A percentile compares a stretch with the other conserved stretches of the same genome.
These are phyloP conservation scores for Petrosia ficiformis DNA, from an alignment of 37 sponge, comb jelly and placozoan genomes.

Conservation along the genomic window DNA sequence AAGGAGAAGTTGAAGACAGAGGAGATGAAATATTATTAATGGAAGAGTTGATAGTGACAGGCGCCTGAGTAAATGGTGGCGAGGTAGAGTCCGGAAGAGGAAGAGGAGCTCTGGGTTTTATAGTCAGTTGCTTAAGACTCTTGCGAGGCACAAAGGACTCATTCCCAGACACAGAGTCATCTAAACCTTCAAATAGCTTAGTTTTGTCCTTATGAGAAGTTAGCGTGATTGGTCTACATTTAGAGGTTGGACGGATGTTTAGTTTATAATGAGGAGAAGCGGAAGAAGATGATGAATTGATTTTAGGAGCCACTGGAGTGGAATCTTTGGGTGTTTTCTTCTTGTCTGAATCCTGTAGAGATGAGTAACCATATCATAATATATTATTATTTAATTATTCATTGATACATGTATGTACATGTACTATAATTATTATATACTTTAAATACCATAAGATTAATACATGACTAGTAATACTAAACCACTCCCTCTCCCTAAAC, in stretches of 20 bases:
- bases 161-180: constrained; percentile 21
- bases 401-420: too few species aligned
- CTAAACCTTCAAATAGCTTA: constrained; percentile 67
- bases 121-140: constrained; percentile 69
- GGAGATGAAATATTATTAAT: neutral
- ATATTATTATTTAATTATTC: neutral
- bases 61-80: neutral
- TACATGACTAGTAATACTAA: too few species aligned
- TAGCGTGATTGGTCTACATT: constrained; percentile 44
- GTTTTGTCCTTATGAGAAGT: constrained; percentile 28
- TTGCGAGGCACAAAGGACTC: constrained; percentile 69
- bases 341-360: constrained; percentile 50
- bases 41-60: neutral
- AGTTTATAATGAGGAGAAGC: constrained; percentile 73
- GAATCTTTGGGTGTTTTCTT: constrained; percentile 17
- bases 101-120: constrained; percentile 32
- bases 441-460: too few species aligned
- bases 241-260: constrained; percentile 39
- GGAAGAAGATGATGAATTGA: constrained; percentile 7
- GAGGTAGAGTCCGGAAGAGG: constrained; percentile 7
- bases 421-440: too few species aligned
- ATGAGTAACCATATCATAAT: neutral
- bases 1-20: neutral
- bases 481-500: too few species aligned
- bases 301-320: constrained; percentile 28